Percentiles rank a stretch among this genome's conserved stretches.
phyloP scores from a whole-genome alignment of 1,140 invertebrate genomes.

The Dermatophagoides farinae region DNA sequence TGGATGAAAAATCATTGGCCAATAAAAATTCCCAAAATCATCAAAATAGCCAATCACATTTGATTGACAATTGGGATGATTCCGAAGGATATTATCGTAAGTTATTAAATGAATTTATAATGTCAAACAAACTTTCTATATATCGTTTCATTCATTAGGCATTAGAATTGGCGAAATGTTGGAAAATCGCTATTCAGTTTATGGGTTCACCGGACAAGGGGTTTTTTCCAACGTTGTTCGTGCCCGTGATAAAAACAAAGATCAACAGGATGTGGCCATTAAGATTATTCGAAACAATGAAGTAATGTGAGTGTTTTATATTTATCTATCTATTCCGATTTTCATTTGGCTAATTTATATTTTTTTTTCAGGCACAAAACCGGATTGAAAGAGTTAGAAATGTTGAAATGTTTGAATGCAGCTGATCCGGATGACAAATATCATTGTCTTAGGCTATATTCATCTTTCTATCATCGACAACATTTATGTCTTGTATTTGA shows the following conservation, averaged over 20 bases:
- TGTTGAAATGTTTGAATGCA: constrained; percentile 83
- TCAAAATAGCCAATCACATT: constrained; percentile 47
- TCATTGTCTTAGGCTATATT: constrained; percentile 77
- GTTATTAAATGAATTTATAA: constrained; percentile 8
- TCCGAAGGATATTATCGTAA: constrained; percentile 88
- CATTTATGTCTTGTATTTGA: constrained; percentile 98
- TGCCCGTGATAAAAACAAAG: constrained; percentile 65
- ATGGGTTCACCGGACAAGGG: constrained; percentile 94
- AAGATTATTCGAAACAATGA: constrained; percentile 99
- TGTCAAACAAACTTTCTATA: not conserved
- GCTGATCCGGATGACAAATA: constrained; percentile 92
- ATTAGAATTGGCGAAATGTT: constrained; percentile 86
- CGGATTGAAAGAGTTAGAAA: constrained; percentile 86
- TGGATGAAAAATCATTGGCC: not conserved
- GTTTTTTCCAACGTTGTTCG: constrained; percentile 96
- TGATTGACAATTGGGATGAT: constrained; percentile 99
- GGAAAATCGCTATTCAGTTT: constrained; percentile 76
- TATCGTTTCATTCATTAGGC: constrained; percentile 23
- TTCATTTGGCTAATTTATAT: not conserved
- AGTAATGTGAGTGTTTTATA: constrained; percentile 64
- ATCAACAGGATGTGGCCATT: constrained; percentile 78
- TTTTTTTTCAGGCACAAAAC: constrained; percentile 68
- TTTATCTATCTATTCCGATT: not conserved
- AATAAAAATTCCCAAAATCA: not conserved
- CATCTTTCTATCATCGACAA: constrained; percentile 61